Percentiles rank a stretch among this genome's conserved stretches.
These are phyloP conservation scores for Acipenser transmontanus DNA, from an alignment of 2,797 vertebrate genomes.

Conservation along the genomic window DNA sequence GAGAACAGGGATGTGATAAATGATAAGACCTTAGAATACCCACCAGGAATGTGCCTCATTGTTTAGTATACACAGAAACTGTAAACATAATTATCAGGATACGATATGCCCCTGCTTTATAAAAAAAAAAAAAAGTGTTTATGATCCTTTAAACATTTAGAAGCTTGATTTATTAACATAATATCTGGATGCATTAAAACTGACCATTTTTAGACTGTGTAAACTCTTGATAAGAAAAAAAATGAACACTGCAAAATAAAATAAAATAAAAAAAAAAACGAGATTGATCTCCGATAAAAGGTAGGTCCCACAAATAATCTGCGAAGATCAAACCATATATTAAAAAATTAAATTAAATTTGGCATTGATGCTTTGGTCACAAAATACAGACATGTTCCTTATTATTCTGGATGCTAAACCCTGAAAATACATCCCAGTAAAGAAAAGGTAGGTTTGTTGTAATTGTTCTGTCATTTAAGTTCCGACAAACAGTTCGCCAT, in stretches of 20 bases:
- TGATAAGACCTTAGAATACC: too few species aligned
- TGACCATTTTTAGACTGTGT: slow-evolving; percentile 45
- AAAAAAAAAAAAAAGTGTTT: too few species aligned
- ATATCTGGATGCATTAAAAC: slow-evolving; percentile 16
- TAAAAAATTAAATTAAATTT: slow-evolving; percentile 86
- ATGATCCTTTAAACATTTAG: too few species aligned
- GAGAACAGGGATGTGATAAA: too few species aligned
- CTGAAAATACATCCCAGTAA: slow-evolving; percentile 75
- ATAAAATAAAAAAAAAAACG: background rate
- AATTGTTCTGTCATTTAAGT: slow-evolving; percentile 67
- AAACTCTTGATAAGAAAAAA: slow-evolving; percentile 39
- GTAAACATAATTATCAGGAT: too few species aligned
- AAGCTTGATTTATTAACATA: background rate
- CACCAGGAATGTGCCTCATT: too few species aligned
- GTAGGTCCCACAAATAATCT: background rate
- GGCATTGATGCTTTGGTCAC: slow-evolving; percentile 99
- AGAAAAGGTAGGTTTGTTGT: slow-evolving; percentile 99
- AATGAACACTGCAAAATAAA: slow-evolving; percentile 34
- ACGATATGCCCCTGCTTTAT: too few species aligned
- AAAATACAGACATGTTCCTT: slow-evolving; percentile 84
- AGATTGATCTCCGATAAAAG: background rate
- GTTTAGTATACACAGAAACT: too few species aligned
- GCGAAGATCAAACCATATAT: slow-evolving; percentile 43
- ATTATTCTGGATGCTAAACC: slow-evolving; percentile 68
- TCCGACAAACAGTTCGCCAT: slow-evolving; percentile 63